Conservation (phyloP, 92 coral and sea anemone species). For the Siderastrea siderea region DNA sequence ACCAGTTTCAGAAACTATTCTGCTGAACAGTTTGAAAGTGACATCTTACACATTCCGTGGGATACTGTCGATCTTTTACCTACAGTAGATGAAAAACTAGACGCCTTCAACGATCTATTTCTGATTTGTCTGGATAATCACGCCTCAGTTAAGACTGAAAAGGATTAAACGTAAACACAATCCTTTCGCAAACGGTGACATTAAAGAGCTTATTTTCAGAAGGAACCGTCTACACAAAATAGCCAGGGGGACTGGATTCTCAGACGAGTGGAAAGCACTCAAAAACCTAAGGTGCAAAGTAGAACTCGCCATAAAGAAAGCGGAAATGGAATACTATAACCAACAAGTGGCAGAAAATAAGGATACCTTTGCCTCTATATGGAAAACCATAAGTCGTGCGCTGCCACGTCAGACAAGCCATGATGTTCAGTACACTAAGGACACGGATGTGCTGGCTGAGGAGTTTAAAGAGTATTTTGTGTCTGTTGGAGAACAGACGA, state of each 20-base stretch:
- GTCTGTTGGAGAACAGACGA: not conserved
- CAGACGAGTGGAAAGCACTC: not conserved
- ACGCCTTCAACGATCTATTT: slow-evolving; percentile 12
- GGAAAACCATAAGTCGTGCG: slow-evolving; percentile 37
- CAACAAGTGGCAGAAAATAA: not conserved
- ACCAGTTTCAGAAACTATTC: slow-evolving; percentile 40
- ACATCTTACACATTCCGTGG: slow-evolving; percentile 48
- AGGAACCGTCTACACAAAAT: slow-evolving; percentile 49
- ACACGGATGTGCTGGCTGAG: not conserved
- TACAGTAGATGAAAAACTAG: slow-evolving; percentile 54
- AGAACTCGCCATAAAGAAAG: not conserved
- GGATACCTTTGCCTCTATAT: not conserved
- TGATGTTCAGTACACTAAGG: slow-evolving; percentile 10
- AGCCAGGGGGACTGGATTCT: too few relatives aligned
- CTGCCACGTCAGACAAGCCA: slow-evolving; percentile 15
- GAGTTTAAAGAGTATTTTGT: not conserved
- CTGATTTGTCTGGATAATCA: slow-evolving; percentile 43
- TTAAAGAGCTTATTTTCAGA: slow-evolving; percentile 19
- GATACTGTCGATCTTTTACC: slow-evolving; percentile 53
- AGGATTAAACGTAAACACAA: slow-evolving; percentile 55
- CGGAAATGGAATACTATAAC: not conserved
- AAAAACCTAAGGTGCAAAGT: not conserved
- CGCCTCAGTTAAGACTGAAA: slow-evolving; percentile 64
- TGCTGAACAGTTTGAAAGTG: slow-evolving; percentile 23
- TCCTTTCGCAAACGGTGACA: slow-evolving; percentile 55